These are phyloP conservation scores for Drosophila suzukii DNA, from an alignment of 1,140 invertebrate genomes.

Conservation along the genomic window DNA sequence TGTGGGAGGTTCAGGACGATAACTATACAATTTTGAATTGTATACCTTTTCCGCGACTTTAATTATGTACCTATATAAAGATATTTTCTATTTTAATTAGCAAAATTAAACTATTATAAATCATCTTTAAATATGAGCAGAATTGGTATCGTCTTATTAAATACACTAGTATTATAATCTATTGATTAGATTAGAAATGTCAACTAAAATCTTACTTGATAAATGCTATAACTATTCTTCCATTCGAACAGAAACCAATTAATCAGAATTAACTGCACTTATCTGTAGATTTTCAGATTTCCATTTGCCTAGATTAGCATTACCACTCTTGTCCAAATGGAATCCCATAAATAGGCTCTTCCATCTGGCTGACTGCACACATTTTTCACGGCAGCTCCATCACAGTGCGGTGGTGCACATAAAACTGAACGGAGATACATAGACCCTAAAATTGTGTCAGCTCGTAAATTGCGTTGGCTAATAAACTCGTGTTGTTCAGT, in stretches of 20 bases:
- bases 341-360: constrained; percentile 21
- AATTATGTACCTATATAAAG: background rate
- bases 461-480: constrained; percentile 46
- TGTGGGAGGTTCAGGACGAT: background rate
- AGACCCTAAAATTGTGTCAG: constrained; percentile 33
- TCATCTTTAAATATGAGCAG: too few relatives aligned
- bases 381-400: constrained; percentile 2
- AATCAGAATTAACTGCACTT: constrained; percentile 12
- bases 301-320: constrained; percentile 28
- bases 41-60: constrained; percentile 29
- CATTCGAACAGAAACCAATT: background rate
- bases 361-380: constrained; percentile 21
- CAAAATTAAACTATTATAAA: too few relatives aligned
- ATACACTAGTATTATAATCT: too few relatives aligned
- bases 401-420: constrained; percentile 4
- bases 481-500: constrained; percentile 56
- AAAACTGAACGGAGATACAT: constrained; percentile 12
- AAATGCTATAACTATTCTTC: background rate
- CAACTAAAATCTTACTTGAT: too few relatives aligned
- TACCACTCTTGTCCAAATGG: background rate
- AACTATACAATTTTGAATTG: constrained; percentile 5
- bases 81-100: too few relatives aligned
- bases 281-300: background rate
- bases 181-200: too few relatives aligned
- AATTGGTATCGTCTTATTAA: too few relatives aligned